These are phyloP conservation scores for Caenorhabditis drosophilae DNA, from an alignment of 2,888 invertebrate species.

Conservation along the genomic window DNA sequence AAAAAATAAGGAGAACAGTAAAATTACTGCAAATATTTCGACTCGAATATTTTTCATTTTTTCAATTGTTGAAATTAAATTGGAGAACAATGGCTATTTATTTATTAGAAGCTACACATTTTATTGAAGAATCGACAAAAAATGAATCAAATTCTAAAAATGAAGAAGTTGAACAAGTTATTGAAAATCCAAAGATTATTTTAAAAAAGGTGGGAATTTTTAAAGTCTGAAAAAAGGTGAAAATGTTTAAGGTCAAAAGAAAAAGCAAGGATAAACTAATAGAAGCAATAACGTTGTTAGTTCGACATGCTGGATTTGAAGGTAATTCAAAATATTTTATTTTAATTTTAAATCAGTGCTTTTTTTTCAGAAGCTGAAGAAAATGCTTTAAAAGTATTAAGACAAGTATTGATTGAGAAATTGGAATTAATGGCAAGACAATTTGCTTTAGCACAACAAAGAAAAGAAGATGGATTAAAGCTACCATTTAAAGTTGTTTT, in stretches of 20 bases:
- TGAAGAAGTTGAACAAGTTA: neutral
- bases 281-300: too few relatives aligned
- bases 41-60: too few relatives aligned
- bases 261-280: too few relatives aligned
- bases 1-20: too few relatives aligned
- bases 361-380: slow-evolving; percentile 7
- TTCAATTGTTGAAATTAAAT: too few relatives aligned
- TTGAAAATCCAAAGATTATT: neutral
- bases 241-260: too few relatives aligned
- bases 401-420: slow-evolving; percentile 5
- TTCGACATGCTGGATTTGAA: slow-evolving; percentile 18
- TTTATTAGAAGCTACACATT: neutral
- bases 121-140: neutral
- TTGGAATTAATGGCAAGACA: slow-evolving; percentile 6
- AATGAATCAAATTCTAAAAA: neutral
- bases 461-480: slow-evolving; percentile 18
- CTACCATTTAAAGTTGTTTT: slow-evolving; percentile 24
- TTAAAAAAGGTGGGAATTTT: neutral
- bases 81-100: neutral
- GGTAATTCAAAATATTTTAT: slow-evolving; percentile 3
- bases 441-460: slow-evolving; percentile 9
- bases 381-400: neutral
- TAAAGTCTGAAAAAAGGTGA: too few relatives aligned
- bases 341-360: neutral
- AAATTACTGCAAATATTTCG: too few relatives aligned